Percentiles rank a stretch among this genome's conserved stretches.
Evolutionary conservation across 2,113 vertebrate species (phyloP).

Genomic region (Mohoua ochrocephala): DNA sequence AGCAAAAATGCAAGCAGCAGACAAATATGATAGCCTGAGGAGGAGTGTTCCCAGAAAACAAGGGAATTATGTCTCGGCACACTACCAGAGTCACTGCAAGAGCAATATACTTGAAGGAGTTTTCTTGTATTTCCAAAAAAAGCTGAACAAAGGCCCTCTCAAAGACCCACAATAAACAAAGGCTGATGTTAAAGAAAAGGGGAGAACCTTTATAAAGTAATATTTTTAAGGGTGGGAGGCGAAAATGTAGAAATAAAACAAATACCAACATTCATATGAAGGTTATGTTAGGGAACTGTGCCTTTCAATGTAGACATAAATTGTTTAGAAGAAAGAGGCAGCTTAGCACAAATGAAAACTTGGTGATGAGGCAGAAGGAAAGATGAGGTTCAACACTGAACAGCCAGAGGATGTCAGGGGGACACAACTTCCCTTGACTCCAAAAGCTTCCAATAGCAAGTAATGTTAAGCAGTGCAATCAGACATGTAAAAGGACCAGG

Average conservation of each 20-base stretch:
- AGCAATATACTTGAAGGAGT: not conserved
- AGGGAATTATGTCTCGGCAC: not conserved
- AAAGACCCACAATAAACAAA: not conserved
- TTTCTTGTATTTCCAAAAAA: not conserved
- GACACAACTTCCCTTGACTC: not conserved
- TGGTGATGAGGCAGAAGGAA: not conserved
- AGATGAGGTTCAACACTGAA: not conserved
- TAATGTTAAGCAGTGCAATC: not conserved
- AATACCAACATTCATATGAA: not conserved
- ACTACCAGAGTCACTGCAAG: not conserved
- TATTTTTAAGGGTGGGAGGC: not conserved
- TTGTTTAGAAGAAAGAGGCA: not conserved
- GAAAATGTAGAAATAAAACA: not conserved
- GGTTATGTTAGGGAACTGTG: not conserved
- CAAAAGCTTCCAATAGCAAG: not conserved
- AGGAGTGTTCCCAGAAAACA: not conserved
- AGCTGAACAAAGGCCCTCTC: not conserved
- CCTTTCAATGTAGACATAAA: not conserved
- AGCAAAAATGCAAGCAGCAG: not conserved
- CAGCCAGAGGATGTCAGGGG: not conserved
- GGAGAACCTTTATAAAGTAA: not conserved
- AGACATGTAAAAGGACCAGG: not conserved
- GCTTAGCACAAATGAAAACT: not conserved
- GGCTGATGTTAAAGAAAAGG: not conserved
- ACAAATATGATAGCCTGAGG: fast-evolving